Evolutionary conservation across 92 coral and sea anemone species (phyloP).

Genomic region (Epizoanthus rinbou): DNA sequence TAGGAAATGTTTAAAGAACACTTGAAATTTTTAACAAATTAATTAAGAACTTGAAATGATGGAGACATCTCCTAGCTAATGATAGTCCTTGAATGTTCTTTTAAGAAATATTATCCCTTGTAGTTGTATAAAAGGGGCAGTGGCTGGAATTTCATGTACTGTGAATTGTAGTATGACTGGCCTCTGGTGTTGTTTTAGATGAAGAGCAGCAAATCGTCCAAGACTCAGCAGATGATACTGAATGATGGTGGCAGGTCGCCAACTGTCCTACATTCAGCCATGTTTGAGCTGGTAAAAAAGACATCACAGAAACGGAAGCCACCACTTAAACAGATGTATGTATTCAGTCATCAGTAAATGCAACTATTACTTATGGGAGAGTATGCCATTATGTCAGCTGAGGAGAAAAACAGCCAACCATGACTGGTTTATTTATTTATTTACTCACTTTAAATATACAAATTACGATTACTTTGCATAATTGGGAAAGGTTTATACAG

Average conservation of each 20-base stretch:
- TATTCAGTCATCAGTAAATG: not conserved
- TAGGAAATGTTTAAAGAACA: too few species aligned
- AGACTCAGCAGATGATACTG: slow-evolving; percentile 72
- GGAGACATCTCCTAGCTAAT: too few species aligned
- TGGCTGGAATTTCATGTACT: not conserved
- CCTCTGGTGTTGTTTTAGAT: slow-evolving; percentile 40
- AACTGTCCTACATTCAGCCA: slow-evolving; percentile 83
- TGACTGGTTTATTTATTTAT: too few species aligned
- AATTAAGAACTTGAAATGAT: too few species aligned
- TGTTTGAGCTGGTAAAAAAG: slow-evolving; percentile 94
- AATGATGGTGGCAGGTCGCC: slow-evolving; percentile 94
- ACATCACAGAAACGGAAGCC: slow-evolving; percentile 97
- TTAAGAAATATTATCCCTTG: not conserved
- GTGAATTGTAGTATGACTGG: not conserved
- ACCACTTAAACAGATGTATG: slow-evolving; percentile 86
- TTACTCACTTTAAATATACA: too few species aligned
- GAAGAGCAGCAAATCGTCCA: slow-evolving; percentile 77
- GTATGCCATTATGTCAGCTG: not conserved
- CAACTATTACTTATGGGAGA: not conserved
- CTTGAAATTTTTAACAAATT: too few species aligned
- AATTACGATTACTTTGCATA: too few species aligned
- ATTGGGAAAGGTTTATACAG: too few species aligned
- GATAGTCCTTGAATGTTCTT: too few species aligned
- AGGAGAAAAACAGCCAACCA: too few species aligned
- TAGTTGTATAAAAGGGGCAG: too few species aligned